Evolutionary conservation across 2,888 invertebrate species (phyloP).

Genomic region (Phrixothrix hirtus): DNA sequence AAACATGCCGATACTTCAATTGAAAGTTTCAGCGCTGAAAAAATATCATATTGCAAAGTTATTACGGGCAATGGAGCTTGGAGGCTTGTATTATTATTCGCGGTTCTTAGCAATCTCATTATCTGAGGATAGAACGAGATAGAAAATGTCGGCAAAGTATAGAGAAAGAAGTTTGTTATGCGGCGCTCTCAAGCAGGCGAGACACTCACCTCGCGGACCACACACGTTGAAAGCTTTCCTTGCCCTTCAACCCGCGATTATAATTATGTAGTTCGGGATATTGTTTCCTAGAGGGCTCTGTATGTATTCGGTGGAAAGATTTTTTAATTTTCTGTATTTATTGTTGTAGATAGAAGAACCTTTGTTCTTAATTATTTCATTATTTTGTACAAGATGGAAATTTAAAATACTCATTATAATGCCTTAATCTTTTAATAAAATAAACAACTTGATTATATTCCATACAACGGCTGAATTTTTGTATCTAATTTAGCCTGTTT

Average conservation of each 20-base stretch:
- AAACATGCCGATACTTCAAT: slow-evolving; percentile 25
- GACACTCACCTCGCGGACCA: slow-evolving; percentile 54
- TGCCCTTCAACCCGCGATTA: slow-evolving; percentile 31
- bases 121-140: slow-evolving; percentile 35
- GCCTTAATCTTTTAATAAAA: too few species aligned
- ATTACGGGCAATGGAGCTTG: slow-evolving; percentile 27
- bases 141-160: slow-evolving; percentile 39
- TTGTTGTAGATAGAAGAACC: background rate
- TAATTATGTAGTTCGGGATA: slow-evolving; percentile 7
- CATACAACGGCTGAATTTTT: too few species aligned
- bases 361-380: background rate
- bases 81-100: slow-evolving; percentile 31
- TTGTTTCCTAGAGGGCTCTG: slow-evolving; percentile 19
- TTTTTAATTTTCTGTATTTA: background rate
- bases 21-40: slow-evolving; percentile 25
- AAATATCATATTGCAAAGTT: slow-evolving; percentile 27
- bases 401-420: too few species aligned
- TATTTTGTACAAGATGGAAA: too few species aligned
- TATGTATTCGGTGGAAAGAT: slow-evolving; percentile 9
- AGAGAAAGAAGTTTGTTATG: slow-evolving; percentile 46
- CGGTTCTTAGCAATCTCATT: slow-evolving; percentile 29
- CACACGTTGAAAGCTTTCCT: slow-evolving; percentile 51
- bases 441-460: too few species aligned
- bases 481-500: too few species aligned
- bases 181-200: slow-evolving; percentile 52